Conservation (phyloP, 2,113 vertebrate genomes). For the Hucho hucho region DNA sequence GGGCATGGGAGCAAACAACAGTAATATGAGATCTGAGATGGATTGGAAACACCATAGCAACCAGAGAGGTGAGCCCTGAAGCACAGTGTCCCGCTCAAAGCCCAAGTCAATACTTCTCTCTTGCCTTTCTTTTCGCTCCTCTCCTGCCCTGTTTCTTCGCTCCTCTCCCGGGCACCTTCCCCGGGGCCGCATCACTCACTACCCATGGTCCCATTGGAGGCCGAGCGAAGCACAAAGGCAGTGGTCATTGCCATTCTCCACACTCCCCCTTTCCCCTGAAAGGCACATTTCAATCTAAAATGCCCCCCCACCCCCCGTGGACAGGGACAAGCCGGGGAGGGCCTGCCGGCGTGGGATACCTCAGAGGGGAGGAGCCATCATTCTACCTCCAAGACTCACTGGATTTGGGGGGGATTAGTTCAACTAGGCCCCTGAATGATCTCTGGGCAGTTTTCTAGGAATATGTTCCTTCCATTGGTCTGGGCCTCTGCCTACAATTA, state of each 20-base stretch:
- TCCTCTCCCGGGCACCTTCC: conserved; percentile 46
- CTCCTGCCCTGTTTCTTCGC: conserved; percentile 56
- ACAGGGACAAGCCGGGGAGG: conserved; percentile 55
- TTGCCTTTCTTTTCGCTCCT: conserved; percentile 62
- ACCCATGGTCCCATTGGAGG: conserved; percentile 67
- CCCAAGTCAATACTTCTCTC: conserved; percentile 63
- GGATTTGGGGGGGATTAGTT: neutral
- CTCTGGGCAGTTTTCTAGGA: neutral
- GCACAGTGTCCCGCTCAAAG: conserved; percentile 54
- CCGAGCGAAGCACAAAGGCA: conserved; percentile 61
- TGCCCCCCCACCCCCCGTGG: conserved; percentile 48
- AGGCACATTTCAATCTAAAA: conserved; percentile 71
- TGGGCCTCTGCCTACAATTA: neutral
- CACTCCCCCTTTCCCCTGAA: conserved; percentile 63
- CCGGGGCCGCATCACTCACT: conserved; percentile 70
- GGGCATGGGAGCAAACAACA: conserved; percentile 30
- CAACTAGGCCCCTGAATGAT: conserved; percentile 19
- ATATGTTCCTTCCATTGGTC: neutral
- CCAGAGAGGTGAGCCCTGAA: conserved; percentile 45
- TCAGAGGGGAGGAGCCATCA: conserved; percentile 25
- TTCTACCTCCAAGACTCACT: conserved; percentile 25
- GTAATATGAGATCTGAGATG: conserved; percentile 46
- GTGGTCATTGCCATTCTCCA: conserved; percentile 74
- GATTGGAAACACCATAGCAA: conserved; percentile 69
- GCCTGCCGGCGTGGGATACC: conserved; percentile 53